Base-by-base conservation (phyloP, 1,140 invertebrate genomes). In the Maconellicoccus hirsutus region DNA sequence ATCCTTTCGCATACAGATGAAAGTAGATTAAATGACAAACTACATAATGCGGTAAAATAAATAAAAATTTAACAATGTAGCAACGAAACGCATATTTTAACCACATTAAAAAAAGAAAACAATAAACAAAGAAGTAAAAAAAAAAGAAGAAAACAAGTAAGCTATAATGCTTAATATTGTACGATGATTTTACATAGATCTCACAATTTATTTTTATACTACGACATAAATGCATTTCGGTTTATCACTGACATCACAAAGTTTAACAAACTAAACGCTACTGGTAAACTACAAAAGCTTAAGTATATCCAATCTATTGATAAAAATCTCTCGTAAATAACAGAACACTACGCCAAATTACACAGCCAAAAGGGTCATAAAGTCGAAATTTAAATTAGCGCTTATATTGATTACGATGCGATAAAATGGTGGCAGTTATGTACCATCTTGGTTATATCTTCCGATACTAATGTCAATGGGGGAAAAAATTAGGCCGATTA, bases 41-140 rank as follows among this genome's bases (percentile, higher is more conserved):
- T 66, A 25, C 21, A 66, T 66, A 66, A 66, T 26, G 61, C 19
- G 25, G 61, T 66, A 66, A 66, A 66, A 66, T 66, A 66, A 59
- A 59, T 59, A 59, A 22, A 59, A 59, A 66, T 25, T 26, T 23
- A 66, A 66, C 21, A 26, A 66, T 8, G 25, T 25, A 66, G 25
- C 61, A 66, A 66, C 61, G 61, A 66, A 66, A 26, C 21, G 25
- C 21, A 23, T 26, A 10, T 14, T 14, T 23, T 66, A 66, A 66
- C 7, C 19, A 66, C 25, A 23, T 23, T 8, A 26, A 66, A 66
- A 66, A 66, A 26, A 66, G 25, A 59, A 59, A 59, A 59, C 3
- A 59, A 59, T 4, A 59, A 59, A 59, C 4, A 59, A 3, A 19
- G 16, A 19, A n/a, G 16, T 4, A 66, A 66, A 66, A 19, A 66